Evolutionary conservation across 2,113 vertebrate species (phyloP).

Genomic region (Diglossa brunneiventris): DNA sequence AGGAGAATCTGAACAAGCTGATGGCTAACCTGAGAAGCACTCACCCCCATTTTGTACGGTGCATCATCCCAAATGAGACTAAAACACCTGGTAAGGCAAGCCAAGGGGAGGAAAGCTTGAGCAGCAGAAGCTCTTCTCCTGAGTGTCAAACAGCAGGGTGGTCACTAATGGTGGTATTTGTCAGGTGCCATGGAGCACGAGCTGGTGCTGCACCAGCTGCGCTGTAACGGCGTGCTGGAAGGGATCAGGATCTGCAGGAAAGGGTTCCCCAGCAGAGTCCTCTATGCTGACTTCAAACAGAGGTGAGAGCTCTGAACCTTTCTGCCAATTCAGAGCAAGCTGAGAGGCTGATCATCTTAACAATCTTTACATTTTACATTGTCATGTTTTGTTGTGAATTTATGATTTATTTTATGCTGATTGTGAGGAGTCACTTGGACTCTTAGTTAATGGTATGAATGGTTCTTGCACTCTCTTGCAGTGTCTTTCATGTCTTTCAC

Average conservation of each 20-base stretch:
- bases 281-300: conserved; percentile 83
- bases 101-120: neutral
- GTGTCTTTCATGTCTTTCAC: neutral
- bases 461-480: neutral
- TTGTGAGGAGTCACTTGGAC: neutral
- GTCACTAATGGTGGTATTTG: neutral
- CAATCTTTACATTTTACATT: neutral
- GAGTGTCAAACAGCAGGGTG: neutral
- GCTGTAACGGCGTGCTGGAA: conserved; percentile 20
- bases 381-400: neutral
- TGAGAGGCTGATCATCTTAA: neutral
- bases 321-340: neutral
- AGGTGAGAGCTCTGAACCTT: neutral
- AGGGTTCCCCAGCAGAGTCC: conserved; percentile 27
- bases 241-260: conserved; percentile 48
- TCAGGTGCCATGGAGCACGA: conserved; percentile 86
- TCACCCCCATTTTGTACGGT: conserved; percentile 45
- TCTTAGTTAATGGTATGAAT: neutral
- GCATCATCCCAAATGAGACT: conserved; percentile 92
- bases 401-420: neutral
- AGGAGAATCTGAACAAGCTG: conserved; percentile 88
- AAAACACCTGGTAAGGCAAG: conserved; percentile 86
- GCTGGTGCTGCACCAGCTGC: conserved; percentile 79
- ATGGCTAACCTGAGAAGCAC: neutral
- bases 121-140: neutral